Conservation (phyloP, 2,113 vertebrate genomes). For the Dicerorhinus sumatrensis region DNA sequence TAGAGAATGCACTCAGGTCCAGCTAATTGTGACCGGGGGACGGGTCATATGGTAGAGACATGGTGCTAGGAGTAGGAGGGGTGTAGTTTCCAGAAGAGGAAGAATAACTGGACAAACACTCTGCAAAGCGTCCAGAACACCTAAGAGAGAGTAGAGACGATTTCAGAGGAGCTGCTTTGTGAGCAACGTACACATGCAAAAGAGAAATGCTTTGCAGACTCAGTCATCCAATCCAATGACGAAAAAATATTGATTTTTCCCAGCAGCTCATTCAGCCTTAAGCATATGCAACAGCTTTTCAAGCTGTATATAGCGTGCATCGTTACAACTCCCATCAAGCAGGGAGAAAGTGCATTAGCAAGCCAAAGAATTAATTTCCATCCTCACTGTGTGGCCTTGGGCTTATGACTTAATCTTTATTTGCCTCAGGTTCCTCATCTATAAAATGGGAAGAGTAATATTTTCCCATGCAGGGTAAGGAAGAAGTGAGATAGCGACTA, state of each 20-base stretch:
- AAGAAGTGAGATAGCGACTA: not conserved
- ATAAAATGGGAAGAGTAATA: not conserved
- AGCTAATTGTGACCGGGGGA: not conserved
- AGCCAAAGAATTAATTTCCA: not conserved
- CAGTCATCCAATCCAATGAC: not conserved
- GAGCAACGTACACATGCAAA: not conserved
- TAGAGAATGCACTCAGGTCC: not conserved
- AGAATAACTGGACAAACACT: not conserved
- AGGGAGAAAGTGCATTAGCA: not conserved
- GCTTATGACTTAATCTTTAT: not conserved
- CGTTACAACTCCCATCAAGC: not conserved
- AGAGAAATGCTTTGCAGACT: not conserved
- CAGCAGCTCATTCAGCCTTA: not conserved
- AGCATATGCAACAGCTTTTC: not conserved
- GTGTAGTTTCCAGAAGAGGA: not conserved
- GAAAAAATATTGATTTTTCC: not conserved
- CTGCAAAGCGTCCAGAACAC: not conserved
- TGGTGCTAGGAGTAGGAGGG: fast-evolving
- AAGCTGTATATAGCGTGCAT: not conserved
- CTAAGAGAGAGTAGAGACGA: not conserved
- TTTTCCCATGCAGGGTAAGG: not conserved
- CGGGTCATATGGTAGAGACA: not conserved
- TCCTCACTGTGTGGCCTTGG: not conserved
- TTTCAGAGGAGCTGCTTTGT: not conserved
- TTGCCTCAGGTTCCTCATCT: not conserved